These are phyloP conservation scores for Noctua pronuba DNA, from an alignment of 2,888 invertebrate species.

Conservation along the genomic window DNA sequence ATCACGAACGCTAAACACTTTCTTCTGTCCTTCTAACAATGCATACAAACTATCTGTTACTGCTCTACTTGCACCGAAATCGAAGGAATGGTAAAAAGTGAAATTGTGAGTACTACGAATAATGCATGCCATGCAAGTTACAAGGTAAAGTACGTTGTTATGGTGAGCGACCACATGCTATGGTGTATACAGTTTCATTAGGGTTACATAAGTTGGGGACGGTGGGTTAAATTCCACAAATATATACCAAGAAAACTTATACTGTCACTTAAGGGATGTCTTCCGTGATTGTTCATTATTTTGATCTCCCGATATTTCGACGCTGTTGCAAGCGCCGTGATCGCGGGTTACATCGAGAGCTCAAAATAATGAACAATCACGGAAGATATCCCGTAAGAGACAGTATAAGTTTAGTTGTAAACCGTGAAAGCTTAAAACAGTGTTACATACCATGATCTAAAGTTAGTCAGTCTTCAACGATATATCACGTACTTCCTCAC, in stretches of 20 bases:
- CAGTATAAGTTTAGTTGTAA: too few species aligned
- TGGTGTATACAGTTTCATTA: slow-evolving; percentile 42
- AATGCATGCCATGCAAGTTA: slow-evolving; percentile 66
- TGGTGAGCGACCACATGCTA: slow-evolving; percentile 56
- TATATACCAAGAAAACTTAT: slow-evolving; percentile 33
- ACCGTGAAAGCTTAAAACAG: too few species aligned
- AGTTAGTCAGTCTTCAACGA: background rate
- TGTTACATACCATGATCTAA: slow-evolving; percentile 18
- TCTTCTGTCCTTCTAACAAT: slow-evolving; percentile 59
- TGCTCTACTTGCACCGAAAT: slow-evolving; percentile 63
- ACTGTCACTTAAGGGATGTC: too few species aligned
- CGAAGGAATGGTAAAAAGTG: slow-evolving; percentile 63
- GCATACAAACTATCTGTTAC: slow-evolving; percentile 58
- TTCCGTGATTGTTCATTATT: too few species aligned
- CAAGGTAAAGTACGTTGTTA: slow-evolving; percentile 48
- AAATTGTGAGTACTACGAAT: slow-evolving; percentile 54
- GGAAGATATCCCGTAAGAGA: too few species aligned
- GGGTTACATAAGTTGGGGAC: slow-evolving; percentile 25
- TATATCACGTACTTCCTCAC: background rate
- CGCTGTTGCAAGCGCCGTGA: too few species aligned
- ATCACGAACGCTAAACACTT: slow-evolving; percentile 47
- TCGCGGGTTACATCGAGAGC: too few species aligned
- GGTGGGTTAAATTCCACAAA: slow-evolving; percentile 5
- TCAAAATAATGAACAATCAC: too few species aligned
- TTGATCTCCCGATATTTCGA: too few species aligned